Base-by-base conservation (phyloP, 1,140 invertebrate species). In the Mamestra configurata region DNA sequence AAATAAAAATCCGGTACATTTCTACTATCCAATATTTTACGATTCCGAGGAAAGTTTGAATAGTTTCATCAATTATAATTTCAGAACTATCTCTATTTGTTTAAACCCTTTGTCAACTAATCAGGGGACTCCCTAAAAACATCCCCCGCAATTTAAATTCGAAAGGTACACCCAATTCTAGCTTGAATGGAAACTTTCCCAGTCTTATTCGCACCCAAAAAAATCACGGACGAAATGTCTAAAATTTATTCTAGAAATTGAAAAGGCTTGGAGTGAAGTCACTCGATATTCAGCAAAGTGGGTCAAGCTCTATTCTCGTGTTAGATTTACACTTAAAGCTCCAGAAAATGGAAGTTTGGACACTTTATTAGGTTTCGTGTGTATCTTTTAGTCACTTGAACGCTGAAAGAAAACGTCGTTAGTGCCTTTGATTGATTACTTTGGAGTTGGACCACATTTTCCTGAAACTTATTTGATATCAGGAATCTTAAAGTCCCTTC, bases 181-280 rank as follows among this genome's bases (percentile, higher is more conserved):
- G 40, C 31, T 43, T 71, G n/a, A 53, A 68, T 46, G 64, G 64
- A 53, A 71, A 71, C 68, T 71, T 71, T 66, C 35, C 68, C 68
- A 53, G 24, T 57, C 8, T 75, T 43, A 43, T 75, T 53, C 24
- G 51, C 37, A 3, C 15, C 35, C 18, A 35, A 71, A 27, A 20
- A 43, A 75, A 24, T 59, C 71, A n/a, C 20, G 5, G 22, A 40
- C 31, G 51, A 27, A 75, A 57, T 20, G 15, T 53, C 27, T 53
- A 59, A 76, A 61, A 76, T 31, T 46, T 49, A 76, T 31, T 49
- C 24, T 64, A 20, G 20, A 76, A 61, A 64, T 76, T 76, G 40
- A 76, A 76, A 64, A 57, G 73, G 53, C 37, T 49, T 13, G 4
- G 15, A n/a, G 22, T 20, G n/a, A n/a, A 57, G 57, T 61, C 24